Evolutionary conservation across 2,797 vertebrate species (phyloP).

Genomic region (Aphelocoma californica): DNA sequence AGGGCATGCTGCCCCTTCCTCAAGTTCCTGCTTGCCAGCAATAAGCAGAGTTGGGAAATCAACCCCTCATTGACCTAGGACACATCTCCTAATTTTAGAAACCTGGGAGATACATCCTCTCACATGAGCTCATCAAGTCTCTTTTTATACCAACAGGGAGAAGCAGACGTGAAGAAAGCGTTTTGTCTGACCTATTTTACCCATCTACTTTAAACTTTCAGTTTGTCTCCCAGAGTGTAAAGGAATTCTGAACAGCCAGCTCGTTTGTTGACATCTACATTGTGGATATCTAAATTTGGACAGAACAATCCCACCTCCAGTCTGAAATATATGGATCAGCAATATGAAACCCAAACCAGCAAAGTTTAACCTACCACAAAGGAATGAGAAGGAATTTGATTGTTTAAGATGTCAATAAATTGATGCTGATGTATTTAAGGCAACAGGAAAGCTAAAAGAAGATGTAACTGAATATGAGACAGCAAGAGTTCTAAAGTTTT

Average conservation of each 20-base stretch:
- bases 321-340: background rate
- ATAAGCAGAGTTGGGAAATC: background rate
- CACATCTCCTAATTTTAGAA: background rate
- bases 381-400: background rate
- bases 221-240: background rate
- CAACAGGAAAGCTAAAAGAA: background rate
- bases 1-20: background rate
- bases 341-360: background rate
- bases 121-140: background rate
- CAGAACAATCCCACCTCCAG: background rate
- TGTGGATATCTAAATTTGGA: background rate
- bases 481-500: background rate
- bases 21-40: background rate
- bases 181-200: slow-evolving; percentile 31
- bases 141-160: background rate
- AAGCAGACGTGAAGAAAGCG: background rate
- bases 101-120: background rate
- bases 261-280: background rate
- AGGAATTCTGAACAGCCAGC: background rate
- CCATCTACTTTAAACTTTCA: background rate
- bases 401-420: background rate
- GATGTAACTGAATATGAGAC: background rate
- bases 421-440: background rate
- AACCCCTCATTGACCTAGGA: background rate
- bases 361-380: background rate